Percentiles rank a stretch among this genome's conserved stretches.
Conservation (phyloP, 2,797 vertebrate species). For the Sarcophilus harrisii region DNA sequence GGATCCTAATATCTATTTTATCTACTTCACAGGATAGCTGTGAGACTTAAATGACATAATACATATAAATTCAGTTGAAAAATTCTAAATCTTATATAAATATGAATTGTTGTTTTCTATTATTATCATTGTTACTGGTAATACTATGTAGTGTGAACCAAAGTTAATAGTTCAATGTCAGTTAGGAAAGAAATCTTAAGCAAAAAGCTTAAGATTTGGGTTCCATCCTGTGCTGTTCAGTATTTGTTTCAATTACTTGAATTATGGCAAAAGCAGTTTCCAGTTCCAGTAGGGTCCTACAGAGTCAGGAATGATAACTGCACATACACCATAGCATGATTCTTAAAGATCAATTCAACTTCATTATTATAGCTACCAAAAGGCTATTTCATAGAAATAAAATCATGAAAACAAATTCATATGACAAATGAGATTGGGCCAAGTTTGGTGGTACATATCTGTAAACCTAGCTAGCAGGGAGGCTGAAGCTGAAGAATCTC, state of each 20-base stretch:
- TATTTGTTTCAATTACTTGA: not conserved
- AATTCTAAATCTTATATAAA: not conserved
- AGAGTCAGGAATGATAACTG: not conserved
- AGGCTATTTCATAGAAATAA: not conserved
- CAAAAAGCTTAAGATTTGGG: not conserved
- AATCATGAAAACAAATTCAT: not conserved
- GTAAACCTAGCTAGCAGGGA: accelerated
- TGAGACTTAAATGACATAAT: not conserved
- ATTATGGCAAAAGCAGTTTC: not conserved
- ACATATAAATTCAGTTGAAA: not conserved
- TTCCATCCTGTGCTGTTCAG: not conserved
- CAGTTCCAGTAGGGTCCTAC: not conserved
- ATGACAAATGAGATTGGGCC: not conserved
- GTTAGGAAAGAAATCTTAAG: not conserved
- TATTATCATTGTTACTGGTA: not conserved
- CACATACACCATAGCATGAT: not conserved
- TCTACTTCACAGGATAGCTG: not conserved
- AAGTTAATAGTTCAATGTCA: not conserved
- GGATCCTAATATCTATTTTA: no score
- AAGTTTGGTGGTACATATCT: not conserved
- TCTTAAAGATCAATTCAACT: not conserved
- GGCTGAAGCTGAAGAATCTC: not conserved
- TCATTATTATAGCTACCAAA: not conserved
- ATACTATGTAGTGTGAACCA: not conserved
- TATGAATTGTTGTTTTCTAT: not conserved